Evolutionary conservation across 2,797 vertebrate species (phyloP).

Genomic region (Typhlichthys eigenmanni): DNA sequence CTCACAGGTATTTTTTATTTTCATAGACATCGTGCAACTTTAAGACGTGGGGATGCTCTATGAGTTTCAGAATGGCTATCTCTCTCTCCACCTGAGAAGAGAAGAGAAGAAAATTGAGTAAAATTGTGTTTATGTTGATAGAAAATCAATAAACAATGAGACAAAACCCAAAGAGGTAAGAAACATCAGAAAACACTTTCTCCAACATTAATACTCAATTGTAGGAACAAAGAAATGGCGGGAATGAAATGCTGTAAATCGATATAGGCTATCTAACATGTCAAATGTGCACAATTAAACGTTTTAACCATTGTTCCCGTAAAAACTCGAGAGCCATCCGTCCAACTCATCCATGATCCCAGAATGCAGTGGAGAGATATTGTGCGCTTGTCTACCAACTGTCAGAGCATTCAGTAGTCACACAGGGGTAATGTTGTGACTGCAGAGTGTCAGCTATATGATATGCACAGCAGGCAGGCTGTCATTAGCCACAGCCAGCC

Average conservation of each 20-base stretch:
- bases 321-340: no score
- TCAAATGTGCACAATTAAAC: no score
- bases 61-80: conserved; percentile 95
- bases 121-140: neutral
- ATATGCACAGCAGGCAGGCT: neutral
- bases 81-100: conserved; percentile 89
- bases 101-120: conserved; percentile 8
- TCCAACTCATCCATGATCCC: no score
- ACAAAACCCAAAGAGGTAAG: neutral
- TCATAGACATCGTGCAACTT: conserved; percentile 96
- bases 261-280: no score
- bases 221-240: no score
- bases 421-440: neutral
- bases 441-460: neutral
- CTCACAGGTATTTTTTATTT: conserved; percentile 97
- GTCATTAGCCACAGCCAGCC: conserved; percentile 3
- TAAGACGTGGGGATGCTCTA: conserved; percentile 93
- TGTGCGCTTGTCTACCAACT: neutral
- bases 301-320: no score
- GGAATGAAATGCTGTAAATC: no score
- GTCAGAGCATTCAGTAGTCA: neutral
- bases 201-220: no score
- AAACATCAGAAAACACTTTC: no score
- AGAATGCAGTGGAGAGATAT: no score
- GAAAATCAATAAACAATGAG: neutral